A percentile compares a stretch with the other conserved stretches of the same genome.
phyloP scores from a whole-genome alignment of 1,140 invertebrate species.

The Leguminivora glycinivorella region DNA sequence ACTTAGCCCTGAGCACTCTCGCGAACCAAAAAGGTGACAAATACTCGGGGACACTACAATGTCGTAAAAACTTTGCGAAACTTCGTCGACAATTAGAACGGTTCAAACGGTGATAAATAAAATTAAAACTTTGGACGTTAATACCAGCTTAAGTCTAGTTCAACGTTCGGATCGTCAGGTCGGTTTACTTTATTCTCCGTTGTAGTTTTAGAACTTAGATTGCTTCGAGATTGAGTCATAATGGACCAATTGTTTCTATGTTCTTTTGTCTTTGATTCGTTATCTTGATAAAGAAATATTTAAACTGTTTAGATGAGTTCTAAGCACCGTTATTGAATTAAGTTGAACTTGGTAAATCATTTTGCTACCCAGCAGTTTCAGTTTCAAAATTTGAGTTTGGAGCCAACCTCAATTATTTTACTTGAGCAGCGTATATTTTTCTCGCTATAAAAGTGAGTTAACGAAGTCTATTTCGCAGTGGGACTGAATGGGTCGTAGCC shows the following conservation, averaged over 20 bases:
- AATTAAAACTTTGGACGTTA: slow-evolving; percentile 25
- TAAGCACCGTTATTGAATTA: neutral
- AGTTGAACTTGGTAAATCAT: neutral
- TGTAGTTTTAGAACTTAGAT: slow-evolving; percentile 23
- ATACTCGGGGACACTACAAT: slow-evolving; percentile 2
- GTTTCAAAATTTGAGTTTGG: slow-evolving; percentile 5
- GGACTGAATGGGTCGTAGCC: slow-evolving; percentile 15
- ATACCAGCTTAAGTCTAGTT: slow-evolving; percentile 25
- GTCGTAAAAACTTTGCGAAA: slow-evolving; percentile 4
- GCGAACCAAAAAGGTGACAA: slow-evolving; percentile 25
- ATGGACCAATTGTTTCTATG: slow-evolving; percentile 20
- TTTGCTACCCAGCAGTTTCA: neutral
- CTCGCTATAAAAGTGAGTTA: slow-evolving; percentile 16
- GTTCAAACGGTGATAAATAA: slow-evolving; percentile 25
- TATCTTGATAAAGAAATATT: slow-evolving; percentile 10
- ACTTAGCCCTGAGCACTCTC: slow-evolving; percentile 16
- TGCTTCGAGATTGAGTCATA: slow-evolving; percentile 25
- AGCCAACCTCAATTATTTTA: slow-evolving; percentile 1
- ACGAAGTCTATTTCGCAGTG: slow-evolving; percentile 13
- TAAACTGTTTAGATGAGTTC: slow-evolving; percentile 24
- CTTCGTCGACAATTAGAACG: slow-evolving; percentile 12
- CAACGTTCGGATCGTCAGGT: slow-evolving; percentile 23
- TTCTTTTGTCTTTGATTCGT: slow-evolving; percentile 21
- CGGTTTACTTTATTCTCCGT: slow-evolving; percentile 18
- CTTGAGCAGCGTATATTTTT: slow-evolving; percentile 1